phyloP scores from a whole-genome alignment of 2,113 vertebrate species.

The Halichoerus grypus region DNA sequence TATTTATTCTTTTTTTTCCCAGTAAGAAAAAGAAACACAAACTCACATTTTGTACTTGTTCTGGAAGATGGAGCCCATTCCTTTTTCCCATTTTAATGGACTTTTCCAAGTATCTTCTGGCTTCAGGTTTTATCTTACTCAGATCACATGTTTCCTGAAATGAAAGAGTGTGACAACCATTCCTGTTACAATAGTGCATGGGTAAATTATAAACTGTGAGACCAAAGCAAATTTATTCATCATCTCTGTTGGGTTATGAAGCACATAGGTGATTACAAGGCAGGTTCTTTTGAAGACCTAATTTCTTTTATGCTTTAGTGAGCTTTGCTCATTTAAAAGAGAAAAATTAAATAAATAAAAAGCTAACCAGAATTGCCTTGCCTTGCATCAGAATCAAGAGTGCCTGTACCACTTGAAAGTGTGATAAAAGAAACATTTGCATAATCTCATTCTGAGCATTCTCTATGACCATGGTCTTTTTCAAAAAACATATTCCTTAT shows the following conservation, averaged over 20 bases:
- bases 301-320: conserved; percentile 58
- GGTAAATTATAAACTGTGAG: conserved; percentile 48
- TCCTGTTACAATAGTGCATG: background rate
- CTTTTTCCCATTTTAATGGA: conserved; percentile 93
- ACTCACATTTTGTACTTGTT: conserved; percentile 93
- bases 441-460: conserved; percentile 58
- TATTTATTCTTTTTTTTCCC: background rate
- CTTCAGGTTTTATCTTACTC: conserved; percentile 90
- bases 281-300: conserved; percentile 38
- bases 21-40: conserved; percentile 53
- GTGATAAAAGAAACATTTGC: conserved; percentile 58
- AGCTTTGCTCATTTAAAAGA: conserved; percentile 19
- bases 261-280: conserved; percentile 50
- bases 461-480: conserved; percentile 58
- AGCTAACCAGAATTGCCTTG: conserved; percentile 54
- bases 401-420: background rate
- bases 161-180: conserved; percentile 65
- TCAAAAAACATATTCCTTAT: conserved; percentile 53
- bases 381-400: background rate
- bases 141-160: conserved; percentile 90
- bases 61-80: conserved; percentile 94
- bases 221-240: conserved; percentile 52
- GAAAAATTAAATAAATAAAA: conserved; percentile 49
- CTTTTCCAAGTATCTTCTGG: conserved; percentile 93
- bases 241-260: conserved; percentile 25